Evolutionary conservation across 2,888 invertebrate genomes (phyloP), one percentile per base, ranked within the genome.

Genomic region (Odontocerum albicorne): DNA sequence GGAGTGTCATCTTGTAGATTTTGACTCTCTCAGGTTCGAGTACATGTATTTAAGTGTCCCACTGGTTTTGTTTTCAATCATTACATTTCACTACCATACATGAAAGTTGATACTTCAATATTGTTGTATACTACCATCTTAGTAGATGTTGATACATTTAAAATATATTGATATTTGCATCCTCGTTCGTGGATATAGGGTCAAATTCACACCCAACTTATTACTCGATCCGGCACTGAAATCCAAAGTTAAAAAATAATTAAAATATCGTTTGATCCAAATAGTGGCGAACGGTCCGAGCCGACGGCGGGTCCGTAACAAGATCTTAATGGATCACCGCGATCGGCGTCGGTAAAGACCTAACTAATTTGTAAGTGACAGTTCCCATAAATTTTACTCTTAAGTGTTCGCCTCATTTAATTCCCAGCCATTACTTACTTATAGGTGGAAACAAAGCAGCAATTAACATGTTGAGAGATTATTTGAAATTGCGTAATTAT

Each of bases 301-400:
- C 3, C 39, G 39, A 13, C 32, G 17, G 10, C 19, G 16, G 21
- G 19, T n/a, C 31, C 33, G 10, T 32, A 42, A 49, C 43, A 19
- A 49, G 55, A 43, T 31, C 43, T 47, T 32, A 40, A 54, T 54
- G 47, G 54, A 54, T 54, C 54, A 54, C 54, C 31, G 32, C 43
- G 31, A 16, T 40, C 50, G 45, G 56, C 35, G 17, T 31, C 36
- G 32, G 27, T 45, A 38, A 56, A 53, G 55, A 32, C 44, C 38
- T 27, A 27, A 47, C 57, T 57, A 60, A 60, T 60, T 60, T 57
- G 57, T 47, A 39, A 53, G 55, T 60, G 60, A 60, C 60, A 60
- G 60, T 57, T 55, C 51, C 57, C 57, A 60, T 60, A 60, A 60
- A 60, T 60, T 60, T 44, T 55, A 40, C 57, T 60, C 54, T 57